phyloP scores from a whole-genome alignment of 1,140 invertebrate genomes.

The Aphelenchoides fujianensis region DNA sequence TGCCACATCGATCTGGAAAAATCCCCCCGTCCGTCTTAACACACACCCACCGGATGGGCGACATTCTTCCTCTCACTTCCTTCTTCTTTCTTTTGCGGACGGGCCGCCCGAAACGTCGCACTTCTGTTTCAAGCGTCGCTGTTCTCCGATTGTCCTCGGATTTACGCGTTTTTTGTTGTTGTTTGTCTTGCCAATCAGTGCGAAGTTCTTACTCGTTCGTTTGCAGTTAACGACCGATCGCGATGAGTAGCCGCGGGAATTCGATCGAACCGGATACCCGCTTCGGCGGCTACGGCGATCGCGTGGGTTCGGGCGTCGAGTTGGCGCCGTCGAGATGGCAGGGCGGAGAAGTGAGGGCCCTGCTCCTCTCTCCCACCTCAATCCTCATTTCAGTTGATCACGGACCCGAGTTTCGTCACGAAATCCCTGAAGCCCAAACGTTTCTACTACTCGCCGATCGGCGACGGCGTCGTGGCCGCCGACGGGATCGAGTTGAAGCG shows the following conservation, averaged over 20 bases:
- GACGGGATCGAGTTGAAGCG: conserved; percentile 60
- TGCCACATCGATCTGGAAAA: conserved; percentile 16
- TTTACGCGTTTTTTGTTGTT: neutral
- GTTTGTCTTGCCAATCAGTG: neutral
- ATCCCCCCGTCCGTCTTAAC: neutral
- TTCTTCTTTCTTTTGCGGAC: neutral
- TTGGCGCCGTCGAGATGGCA: conserved; percentile 48
- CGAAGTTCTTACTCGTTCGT: neutral
- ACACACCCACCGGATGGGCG: conserved; percentile 8
- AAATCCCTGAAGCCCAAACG: conserved; percentile 53
- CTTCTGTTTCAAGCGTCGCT: neutral
- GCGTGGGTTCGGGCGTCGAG: conserved; percentile 59
- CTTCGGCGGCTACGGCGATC: conserved; percentile 59
- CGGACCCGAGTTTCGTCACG: conserved; percentile 42
- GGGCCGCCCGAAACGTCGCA: neutral
- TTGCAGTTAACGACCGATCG: neutral
- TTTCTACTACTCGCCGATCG: conserved; percentile 57
- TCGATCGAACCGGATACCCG: conserved; percentile 43
- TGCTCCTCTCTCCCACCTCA: too few relatives aligned
- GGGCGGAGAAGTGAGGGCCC: conserved; percentile 56
- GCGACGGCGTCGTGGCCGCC: conserved; percentile 60
- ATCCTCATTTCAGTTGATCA: conserved; percentile 38
- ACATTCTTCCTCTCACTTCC: neutral
- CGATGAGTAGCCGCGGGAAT: conserved; percentile 39
- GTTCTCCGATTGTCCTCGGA: neutral